Conservation (phyloP, 2,113 vertebrate species). For the Prunella himalayana region DNA sequence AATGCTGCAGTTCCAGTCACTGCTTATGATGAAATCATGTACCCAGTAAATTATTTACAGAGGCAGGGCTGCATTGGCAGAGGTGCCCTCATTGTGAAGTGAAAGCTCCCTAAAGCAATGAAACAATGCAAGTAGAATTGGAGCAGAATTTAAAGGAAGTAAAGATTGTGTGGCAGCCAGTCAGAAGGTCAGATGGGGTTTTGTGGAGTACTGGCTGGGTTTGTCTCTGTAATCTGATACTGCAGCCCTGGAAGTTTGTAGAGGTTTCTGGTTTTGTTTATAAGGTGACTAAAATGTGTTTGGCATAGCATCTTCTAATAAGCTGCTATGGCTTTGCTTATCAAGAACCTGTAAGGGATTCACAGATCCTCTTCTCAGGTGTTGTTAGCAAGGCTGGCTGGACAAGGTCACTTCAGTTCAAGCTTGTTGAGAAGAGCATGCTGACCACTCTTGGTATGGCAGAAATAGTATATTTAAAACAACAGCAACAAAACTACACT, state of each 20-base stretch:
- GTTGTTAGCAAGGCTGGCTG: not conserved
- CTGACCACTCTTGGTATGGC: not conserved
- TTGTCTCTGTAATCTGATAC: constrained; percentile 3
- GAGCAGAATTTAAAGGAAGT: constrained; percentile 53
- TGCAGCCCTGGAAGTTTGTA: not conserved
- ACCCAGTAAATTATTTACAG: constrained; percentile 59
- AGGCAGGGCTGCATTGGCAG: constrained; percentile 15
- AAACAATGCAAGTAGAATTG: constrained; percentile 39
- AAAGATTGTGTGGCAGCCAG: constrained; percentile 40
- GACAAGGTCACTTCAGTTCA: not conserved
- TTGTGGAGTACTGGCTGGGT: not conserved
- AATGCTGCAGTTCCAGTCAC: not conserved
- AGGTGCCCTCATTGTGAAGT: constrained; percentile 32
- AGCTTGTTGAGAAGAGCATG: not conserved
- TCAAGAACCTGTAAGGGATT: not conserved
- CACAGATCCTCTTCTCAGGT: not conserved
- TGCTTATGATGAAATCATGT: constrained; percentile 31
- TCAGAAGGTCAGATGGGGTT: not conserved
- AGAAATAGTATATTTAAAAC: not conserved
- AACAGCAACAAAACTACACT: not conserved
- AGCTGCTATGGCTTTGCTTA: not conserved
- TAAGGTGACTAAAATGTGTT: not conserved
- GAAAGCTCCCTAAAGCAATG: constrained; percentile 19
- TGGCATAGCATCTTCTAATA: not conserved
- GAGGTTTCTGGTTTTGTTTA: constrained; percentile 15